Conservation (phyloP, 1,140 invertebrate species). For the Drosophila persimilis region DNA sequence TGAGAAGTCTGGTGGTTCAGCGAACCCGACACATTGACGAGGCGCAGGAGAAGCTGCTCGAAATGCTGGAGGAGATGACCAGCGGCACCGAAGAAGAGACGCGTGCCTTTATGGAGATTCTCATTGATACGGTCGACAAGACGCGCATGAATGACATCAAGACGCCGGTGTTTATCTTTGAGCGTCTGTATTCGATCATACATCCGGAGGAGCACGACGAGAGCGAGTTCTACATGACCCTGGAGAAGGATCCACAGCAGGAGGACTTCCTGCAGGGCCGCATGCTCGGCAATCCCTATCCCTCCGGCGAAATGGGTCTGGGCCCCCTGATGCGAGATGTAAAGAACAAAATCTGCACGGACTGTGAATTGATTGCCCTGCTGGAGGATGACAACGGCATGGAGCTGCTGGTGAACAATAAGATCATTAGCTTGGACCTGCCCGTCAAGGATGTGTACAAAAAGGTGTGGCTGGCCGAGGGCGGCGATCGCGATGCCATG, state of each 20-base stretch:
- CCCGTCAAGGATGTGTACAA: conserved; percentile 97
- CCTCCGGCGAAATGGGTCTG: conserved; percentile 94
- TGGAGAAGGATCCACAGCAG: conserved; percentile 99
- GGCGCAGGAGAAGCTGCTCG: conserved; percentile 97
- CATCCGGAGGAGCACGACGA: conserved; percentile 98
- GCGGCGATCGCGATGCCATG: conserved; percentile 96
- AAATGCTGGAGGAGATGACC: conserved; percentile 98
- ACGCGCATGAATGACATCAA: conserved; percentile 95
- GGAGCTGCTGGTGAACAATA: conserved; percentile 99
- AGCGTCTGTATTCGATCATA: conserved; percentile 98
- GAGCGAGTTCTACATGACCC: conserved; percentile 96
- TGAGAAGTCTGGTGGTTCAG: conserved; percentile 96
- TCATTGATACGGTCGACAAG: conserved; percentile 97
- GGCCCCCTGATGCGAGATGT: conserved; percentile 99
- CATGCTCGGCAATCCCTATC: conserved; percentile 99
- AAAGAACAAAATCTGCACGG: conserved; percentile 99
- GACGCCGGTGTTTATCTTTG: conserved; percentile 98
- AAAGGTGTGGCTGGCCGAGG: conserved; percentile 93
- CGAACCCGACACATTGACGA: conserved; percentile 97
- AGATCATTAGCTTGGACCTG: conserved; percentile 98
- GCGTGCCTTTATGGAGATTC: conserved; percentile 98
- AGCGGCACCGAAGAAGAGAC: conserved; percentile 98
- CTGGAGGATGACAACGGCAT: conserved; percentile 99
- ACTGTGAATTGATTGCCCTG: conserved; percentile 98
- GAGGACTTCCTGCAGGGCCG: conserved; percentile 98